Conservation (phyloP, 1,140 invertebrate genomes). For the Drosophila pseudoananassae region DNA sequence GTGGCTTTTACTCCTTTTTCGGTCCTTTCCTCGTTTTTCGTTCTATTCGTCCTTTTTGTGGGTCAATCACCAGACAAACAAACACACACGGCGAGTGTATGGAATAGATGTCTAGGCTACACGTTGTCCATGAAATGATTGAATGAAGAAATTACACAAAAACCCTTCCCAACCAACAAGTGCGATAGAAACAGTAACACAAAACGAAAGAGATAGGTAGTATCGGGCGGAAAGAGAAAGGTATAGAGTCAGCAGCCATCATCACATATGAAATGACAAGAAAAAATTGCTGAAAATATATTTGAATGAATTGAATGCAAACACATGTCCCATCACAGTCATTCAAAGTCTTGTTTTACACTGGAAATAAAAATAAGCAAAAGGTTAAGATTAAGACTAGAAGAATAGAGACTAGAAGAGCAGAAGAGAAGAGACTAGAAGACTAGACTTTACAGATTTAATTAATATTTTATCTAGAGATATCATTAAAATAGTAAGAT, state of each 20-base stretch:
- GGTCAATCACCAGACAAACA: conserved; percentile 58
- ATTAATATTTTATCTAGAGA: no score
- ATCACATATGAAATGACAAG: conserved; percentile 64
- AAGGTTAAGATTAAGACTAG: background rate
- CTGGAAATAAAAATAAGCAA: background rate
- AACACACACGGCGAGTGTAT: conserved; percentile 21
- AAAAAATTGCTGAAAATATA: conserved; percentile 75
- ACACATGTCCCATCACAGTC: conserved; percentile 44
- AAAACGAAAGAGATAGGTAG: background rate
- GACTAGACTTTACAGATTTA: no score
- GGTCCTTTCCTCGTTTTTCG: background rate
- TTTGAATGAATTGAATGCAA: conserved; percentile 79
- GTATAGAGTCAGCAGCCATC: conserved; percentile 32
- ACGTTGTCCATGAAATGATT: conserved; percentile 70
- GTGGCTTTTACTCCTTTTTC: conserved; percentile 40
- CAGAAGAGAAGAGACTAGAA: no score
- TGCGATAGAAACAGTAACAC: background rate
- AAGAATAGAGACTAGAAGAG: background rate
- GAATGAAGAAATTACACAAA: conserved; percentile 52
- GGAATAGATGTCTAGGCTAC: conserved; percentile 52
- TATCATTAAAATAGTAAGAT: no score
- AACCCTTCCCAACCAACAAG: conserved; percentile 1
- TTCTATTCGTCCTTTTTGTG: conserved; percentile 25
- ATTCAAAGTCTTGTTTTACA: conserved; percentile 3
- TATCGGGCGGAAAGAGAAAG: background rate